Percentiles rank a stretch among this genome's conserved stretches.
These are phyloP conservation scores for Anomalospiza imberbis DNA, from an alignment of 2,797 vertebrate species.

Conservation along the genomic window DNA sequence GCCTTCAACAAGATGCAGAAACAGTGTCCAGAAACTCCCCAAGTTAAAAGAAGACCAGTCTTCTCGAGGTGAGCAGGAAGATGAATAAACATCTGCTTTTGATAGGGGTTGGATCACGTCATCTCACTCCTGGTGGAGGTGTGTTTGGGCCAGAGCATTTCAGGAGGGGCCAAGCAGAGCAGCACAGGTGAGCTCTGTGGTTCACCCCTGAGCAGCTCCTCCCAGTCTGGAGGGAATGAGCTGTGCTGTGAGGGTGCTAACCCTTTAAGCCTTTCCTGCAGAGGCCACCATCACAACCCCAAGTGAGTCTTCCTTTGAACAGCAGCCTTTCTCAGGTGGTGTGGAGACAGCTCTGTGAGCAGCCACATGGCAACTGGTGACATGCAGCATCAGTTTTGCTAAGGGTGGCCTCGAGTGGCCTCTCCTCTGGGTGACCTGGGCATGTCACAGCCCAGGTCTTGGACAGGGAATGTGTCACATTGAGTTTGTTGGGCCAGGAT, in stretches of 20 bases:
- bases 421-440: neutral
- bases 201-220: neutral
- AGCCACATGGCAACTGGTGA: fast-evolving
- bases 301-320: fast-evolving
- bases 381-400: neutral
- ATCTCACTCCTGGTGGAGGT: neutral
- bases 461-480: neutral
- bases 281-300: fast-evolving
- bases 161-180: neutral
- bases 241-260: neutral
- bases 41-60: neutral
- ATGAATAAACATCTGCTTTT: neutral
- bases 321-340: fast-evolving
- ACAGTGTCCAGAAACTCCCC: neutral
- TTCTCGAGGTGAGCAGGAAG: neutral
- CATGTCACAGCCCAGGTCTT: fast-evolving
- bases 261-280: neutral
- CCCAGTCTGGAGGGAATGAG: too few species aligned
- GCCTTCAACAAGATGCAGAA: neutral
- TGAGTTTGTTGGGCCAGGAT: neutral
- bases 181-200: neutral
- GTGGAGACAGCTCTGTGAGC: neutral
- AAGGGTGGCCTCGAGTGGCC: neutral
- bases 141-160: neutral
- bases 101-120: neutral